Base-by-base conservation (phyloP, 2,113 vertebrate genomes). In the Camelus dromedarius region DNA sequence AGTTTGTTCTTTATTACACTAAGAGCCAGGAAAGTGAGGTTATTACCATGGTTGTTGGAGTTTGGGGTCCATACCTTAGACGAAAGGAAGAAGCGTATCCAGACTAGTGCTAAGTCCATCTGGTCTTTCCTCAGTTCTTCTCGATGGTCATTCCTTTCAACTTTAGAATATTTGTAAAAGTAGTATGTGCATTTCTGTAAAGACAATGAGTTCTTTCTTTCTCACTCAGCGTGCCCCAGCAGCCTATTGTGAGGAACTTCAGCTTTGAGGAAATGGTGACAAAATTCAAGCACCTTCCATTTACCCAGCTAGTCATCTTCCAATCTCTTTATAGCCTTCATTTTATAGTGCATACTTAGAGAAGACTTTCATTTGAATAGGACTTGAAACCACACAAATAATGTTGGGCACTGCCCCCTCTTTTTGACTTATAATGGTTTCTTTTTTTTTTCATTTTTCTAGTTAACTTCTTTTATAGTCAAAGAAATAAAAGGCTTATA, bases 281-380 rank as follows among this genome's bases (percentile, higher is more conserved):
- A 85, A 89, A 81, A 94, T 96, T 69, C 72, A 77, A 86, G 76
- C 22, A 86, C 52, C 30, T 89, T 72, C 42, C 62, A 91, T 42
- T 26, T 83, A 9, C 20, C 32, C 13, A 42, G 42, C 24, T 93
- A 26, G 76, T 90, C 28, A 60, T 38, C 14, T 4, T 83, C 5
- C 14, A 38, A 14, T 82, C 14, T 54, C 4, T 9, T 92, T 76
- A 46, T 81, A 6, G 19, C 16, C 62, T 82, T 85, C 32, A 66
- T 52, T 91, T 77, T 89, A 38, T 30, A 95, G 60, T 54, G 13
- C 4, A 70, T 5, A 38, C 28, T 38, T 69, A 35, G 56, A 48
- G 54, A 93, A 85, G 19, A 70, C 8, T 82, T 35, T 72, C 15
- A 93, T 70, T 66, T 67, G 22, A 42, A 42, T 62, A 70, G 22